Base-by-base conservation (phyloP, 2,797 vertebrate species). In the Danio albolineatus region DNA sequence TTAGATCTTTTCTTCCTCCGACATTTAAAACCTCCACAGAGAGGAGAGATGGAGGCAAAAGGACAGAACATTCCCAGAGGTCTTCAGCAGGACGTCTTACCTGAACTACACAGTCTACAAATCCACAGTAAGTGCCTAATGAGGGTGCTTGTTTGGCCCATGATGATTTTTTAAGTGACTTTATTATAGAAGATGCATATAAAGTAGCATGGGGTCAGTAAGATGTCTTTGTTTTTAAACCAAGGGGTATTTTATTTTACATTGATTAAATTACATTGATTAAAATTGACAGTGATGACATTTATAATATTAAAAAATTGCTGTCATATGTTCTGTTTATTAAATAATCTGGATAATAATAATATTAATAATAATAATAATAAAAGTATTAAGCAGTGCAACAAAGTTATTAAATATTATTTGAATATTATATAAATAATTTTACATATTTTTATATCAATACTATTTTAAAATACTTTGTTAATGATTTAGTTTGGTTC, bases 11-110 rank as follows among this genome's bases (percentile, higher is more conserved):
- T 28, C 53, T 76, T 73, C 43, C 48, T 60, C 41, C 28, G 56
- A 73, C 43, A 73, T 73, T 46, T 59, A 60, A 60, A 60, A 75
- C 39, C 71, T 41, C 43, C 54, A 48, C 12, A 12, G 56, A 60
- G 6, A 60, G 21, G 14, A 60, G 21, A 48, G 56, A 60, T 73
- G 14, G 21, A 60, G 56, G 14, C 19, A 28, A 60, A 59, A 46
- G 9, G 14, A 60, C 16, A 5, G 43, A 57, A 21, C 10, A 2
- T 73, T 60, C 56, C 43, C 39, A 44, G 53, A 10, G 39, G 69
- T 48, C 56, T 60, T 46, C 21, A 60, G 16, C 54, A 38, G 21
- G 56, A 60, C 13, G 17, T 28, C 56, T 73, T 48, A 60, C 56
- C 71, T 60, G 19, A 60, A 57, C 51, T 56, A 28, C 8, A 44